A percentile compares a stretch with the other conserved stretches of the same genome.
Conservation (phyloP, 2,888 invertebrate genomes). For the Dorcus parallelipipedus region DNA sequence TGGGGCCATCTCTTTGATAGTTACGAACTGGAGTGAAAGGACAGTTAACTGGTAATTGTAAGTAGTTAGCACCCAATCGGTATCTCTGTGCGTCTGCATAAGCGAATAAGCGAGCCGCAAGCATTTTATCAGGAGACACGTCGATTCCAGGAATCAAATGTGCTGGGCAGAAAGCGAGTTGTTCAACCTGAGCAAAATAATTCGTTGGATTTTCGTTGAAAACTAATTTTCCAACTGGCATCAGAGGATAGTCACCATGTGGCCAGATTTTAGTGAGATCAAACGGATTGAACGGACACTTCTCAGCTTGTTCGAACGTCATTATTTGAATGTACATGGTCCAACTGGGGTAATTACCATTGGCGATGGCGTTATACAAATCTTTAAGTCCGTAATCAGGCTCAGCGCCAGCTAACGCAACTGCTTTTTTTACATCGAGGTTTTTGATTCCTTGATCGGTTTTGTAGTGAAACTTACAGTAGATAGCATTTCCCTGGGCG, state of each 20-base stretch:
- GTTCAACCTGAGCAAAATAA: slow-evolving; percentile 93
- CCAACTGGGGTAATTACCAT: slow-evolving; percentile 73
- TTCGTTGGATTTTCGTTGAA: slow-evolving; percentile 87
- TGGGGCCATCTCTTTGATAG: slow-evolving; percentile 89
- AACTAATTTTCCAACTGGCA: slow-evolving; percentile 82
- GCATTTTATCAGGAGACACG: slow-evolving; percentile 91
- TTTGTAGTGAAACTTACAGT: slow-evolving; percentile 93
- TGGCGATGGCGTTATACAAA: slow-evolving; percentile 83
- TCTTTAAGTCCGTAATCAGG: slow-evolving; percentile 89
- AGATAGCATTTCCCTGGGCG: slow-evolving; percentile 64
- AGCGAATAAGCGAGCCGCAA: slow-evolving; percentile 81
- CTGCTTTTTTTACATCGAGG: slow-evolving; percentile 66
- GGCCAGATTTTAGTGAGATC: slow-evolving; percentile 94
- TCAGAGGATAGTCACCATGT: slow-evolving; percentile 80
- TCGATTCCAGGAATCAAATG: slow-evolving; percentile 92
- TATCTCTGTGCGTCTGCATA: slow-evolving; percentile 92
- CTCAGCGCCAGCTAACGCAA: slow-evolving; percentile 66
- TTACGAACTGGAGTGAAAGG: slow-evolving; percentile 72
- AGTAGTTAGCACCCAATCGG: slow-evolving; percentile 86
- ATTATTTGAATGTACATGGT: slow-evolving; percentile 78
- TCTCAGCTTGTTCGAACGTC: slow-evolving; percentile 83
- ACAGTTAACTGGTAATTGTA: slow-evolving; percentile 94
- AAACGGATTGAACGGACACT: slow-evolving; percentile 82
- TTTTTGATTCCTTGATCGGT: slow-evolving; percentile 89
- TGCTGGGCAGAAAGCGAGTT: slow-evolving; percentile 86